Evolutionary conservation across 2,888 invertebrate genomes (phyloP), one percentile per base, ranked within the genome.

Genomic region (Dryomyza anilis): DNA sequence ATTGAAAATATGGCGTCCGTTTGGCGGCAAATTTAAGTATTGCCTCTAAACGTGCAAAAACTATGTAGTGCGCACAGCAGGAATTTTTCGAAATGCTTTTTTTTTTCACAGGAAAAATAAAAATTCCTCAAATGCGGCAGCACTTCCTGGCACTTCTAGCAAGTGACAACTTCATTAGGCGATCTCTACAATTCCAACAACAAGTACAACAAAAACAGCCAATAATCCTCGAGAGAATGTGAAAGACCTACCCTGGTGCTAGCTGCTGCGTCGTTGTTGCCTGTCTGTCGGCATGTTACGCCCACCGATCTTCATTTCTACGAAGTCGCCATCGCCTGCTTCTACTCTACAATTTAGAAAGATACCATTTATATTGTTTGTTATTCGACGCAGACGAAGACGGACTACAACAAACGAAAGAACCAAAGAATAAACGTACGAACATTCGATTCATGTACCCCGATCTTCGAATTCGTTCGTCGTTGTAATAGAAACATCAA

Each of bases 141-240:
- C 14, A 53, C 62, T 63, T 56, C 56, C 45, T 29, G 48, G 56
- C 48, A 56, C 56, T 63, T 23, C 25, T 62, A 12, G 7, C 10
- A 21, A 61, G 25, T 61, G 52, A 60, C 52, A 52, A 39, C 60
- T 61, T 61, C 60, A 50, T 58, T 27, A 52, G 33, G 21, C 30
- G 23, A 16, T 43, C 19, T 43, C 19, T 43, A 43, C 16, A 43
- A 16, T n/a, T 43, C n/a, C n/a, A n/a, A n/a, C n/a, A n/a, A n/a
- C n/a, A n/a, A n/a, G n/a, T n/a, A n/a, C n/a, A n/a, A n/a, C n/a
- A n/a, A n/a, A n/a, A n/a, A n/a, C n/a, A n/a, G n/a, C n/a, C n/a
- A n/a, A n/a, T n/a, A n/a, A n/a, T n/a, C n/a, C n/a, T n/a, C n/a
- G n/a, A n/a, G n/a, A n/a, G 43, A 43, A 16, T 43, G 43, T 16